Conservation (phyloP, 2,797 vertebrate genomes). For the Tinamus major region DNA sequence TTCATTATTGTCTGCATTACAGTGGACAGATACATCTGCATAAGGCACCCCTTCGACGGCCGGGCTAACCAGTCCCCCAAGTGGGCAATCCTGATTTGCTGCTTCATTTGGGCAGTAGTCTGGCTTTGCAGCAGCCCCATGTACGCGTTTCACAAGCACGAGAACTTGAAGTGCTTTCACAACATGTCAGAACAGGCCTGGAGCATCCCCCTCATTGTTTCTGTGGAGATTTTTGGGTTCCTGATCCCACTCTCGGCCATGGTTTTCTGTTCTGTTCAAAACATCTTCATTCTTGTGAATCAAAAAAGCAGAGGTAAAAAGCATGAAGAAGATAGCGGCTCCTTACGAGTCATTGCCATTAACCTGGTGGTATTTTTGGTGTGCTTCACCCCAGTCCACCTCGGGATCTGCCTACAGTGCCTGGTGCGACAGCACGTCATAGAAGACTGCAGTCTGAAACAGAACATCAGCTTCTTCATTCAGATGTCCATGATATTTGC, state of each 20-base stretch:
- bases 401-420: constrained; percentile 89
- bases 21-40: constrained; percentile 87
- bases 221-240: constrained; percentile 88
- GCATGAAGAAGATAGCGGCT: constrained; percentile 44
- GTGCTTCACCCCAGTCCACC: constrained; percentile 89
- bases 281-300: constrained; percentile 79
- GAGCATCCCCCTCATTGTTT: constrained; percentile 78
- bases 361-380: constrained; percentile 87
- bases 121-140: constrained; percentile 75
- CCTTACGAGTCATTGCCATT: constrained; percentile 85
- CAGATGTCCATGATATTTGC: constrained; percentile 87
- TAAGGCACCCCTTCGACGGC: constrained; percentile 83
- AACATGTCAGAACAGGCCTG: constrained; percentile 81
- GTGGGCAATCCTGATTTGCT: constrained; percentile 75
- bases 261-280: constrained; percentile 83
- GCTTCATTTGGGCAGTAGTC: constrained; percentile 82
- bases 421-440: constrained; percentile 85
- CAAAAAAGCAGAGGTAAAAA: not conserved
- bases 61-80: constrained; percentile 83
- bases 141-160: constrained; percentile 64
- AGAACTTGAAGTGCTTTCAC: constrained; percentile 81
- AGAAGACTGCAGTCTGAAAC: constrained; percentile 72
- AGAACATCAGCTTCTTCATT: constrained; percentile 85
- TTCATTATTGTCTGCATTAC: constrained; percentile 90
- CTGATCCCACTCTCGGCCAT: constrained; percentile 83